phyloP scores from a whole-genome alignment of 1,140 invertebrate species.

The Bombus affinis region DNA sequence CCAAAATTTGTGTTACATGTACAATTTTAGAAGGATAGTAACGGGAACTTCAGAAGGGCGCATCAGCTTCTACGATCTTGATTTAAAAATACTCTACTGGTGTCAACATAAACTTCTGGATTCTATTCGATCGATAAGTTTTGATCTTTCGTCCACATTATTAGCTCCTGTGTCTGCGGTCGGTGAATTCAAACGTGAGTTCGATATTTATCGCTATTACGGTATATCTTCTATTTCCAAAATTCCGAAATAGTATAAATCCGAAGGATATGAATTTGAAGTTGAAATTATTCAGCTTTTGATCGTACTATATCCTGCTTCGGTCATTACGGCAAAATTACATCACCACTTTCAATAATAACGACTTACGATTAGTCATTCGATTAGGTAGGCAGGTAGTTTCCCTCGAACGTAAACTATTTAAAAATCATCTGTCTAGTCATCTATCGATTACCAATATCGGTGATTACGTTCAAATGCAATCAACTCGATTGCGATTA shows the following conservation, averaged over 20 bases:
- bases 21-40: constrained; percentile 79
- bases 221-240: neutral
- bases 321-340: neutral
- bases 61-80: constrained; percentile 83
- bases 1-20: neutral
- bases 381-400: neutral
- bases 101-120: constrained; percentile 80
- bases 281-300: neutral
- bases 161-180: constrained; percentile 2
- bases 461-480: neutral
- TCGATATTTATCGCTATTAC: neutral
- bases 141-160: constrained; percentile 75
- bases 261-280: too few species aligned
- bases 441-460: neutral
- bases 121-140: constrained; percentile 81
- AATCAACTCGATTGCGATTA: neutral
- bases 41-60: constrained; percentile 82
- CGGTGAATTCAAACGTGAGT: constrained; percentile 37
- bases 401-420: neutral
- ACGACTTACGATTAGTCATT: neutral
- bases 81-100: constrained; percentile 84
- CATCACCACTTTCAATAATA: neutral
- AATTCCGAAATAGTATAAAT: neutral
- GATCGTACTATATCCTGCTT: neutral
- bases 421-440: neutral